Conservation (phyloP, 1,140 invertebrate species). For the Bombus turneri region DNA sequence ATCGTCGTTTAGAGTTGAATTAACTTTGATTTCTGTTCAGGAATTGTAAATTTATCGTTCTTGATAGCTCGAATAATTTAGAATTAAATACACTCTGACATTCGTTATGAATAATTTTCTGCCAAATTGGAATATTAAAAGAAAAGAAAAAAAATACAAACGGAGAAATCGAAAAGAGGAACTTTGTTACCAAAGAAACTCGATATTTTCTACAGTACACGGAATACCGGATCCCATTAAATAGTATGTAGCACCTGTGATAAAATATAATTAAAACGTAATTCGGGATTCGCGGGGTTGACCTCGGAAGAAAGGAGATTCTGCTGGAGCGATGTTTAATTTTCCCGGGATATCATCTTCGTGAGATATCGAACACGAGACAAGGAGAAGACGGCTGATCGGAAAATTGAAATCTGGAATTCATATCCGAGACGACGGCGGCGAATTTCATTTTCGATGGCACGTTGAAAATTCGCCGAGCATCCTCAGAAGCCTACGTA, state of each 20-base stretch:
- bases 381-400: not conserved
- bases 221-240: not conserved
- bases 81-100: not conserved
- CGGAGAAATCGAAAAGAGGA: too few relatives aligned
- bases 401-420: conserved; percentile 42
- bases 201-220: not conserved
- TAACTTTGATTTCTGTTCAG: too few relatives aligned
- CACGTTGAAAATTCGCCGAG: conserved; percentile 19
- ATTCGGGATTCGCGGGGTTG: not conserved
- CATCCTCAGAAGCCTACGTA: not conserved
- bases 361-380: not conserved
- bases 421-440: conserved; percentile 13
- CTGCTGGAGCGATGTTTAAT: not conserved
- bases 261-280: not conserved
- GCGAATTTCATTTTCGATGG: conserved; percentile 32
- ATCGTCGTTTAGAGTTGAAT: too few relatives aligned
- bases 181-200: not conserved
- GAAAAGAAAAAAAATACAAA: too few relatives aligned
- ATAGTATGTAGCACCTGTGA: not conserved
- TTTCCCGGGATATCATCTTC: not conserved
- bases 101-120: not conserved
- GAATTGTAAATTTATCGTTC: too few relatives aligned
- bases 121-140: not conserved
- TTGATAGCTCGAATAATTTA: not conserved
- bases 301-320: too few relatives aligned